Base-by-base conservation (phyloP, 1,140 invertebrate genomes). In the Uloborus diversus region DNA sequence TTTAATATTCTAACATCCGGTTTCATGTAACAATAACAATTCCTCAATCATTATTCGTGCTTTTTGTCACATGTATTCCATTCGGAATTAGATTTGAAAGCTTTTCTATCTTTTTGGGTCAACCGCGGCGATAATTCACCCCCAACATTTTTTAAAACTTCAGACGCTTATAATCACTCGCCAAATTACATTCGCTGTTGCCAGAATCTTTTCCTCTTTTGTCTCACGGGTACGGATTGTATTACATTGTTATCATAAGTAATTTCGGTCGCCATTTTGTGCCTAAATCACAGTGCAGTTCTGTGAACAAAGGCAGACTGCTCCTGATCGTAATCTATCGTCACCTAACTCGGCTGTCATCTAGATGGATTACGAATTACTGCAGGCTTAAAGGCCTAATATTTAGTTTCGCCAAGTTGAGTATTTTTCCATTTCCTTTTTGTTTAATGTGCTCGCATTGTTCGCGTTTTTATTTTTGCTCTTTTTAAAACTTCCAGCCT, bases 381-480 rank as follows among this genome's bases (percentile, higher is more conserved):
- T 28, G 66, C 25, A n/a, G 42, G 66, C 27, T 69, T 56, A 35
- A 69, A 69, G 30, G 49, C 35, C 20, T 23, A 35, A 69, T 51
- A 56, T 69, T 69, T 69, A 69, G 66, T 56, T 69, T 69, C 66
- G 66, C 66, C 66, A 69, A 69, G 49, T 14, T 69, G 28, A 28
- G n/a, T 59, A 28, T 59, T 59, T 23, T 2, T 33, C n/a, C 23
- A 14, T 23, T 35, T 11, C 56, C 13, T 59, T 4, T n/a, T 27
- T 28, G 27, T 27, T 27, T 28, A 59, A 59, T 35, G 37, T 17
- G 37, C 37, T 42, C 37, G 37, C 37, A 17, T 17, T 17, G 37
- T 42, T 42, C 37, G 9, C 37, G 17, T 42, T 42, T 35, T 62
- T 20, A 56, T 49, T 66, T 30, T 49, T 30, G 7, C 11, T 32